Evolutionary conservation across 2,113 vertebrate genomes (phyloP), one percentile per base, ranked within the genome.

Genomic region (Cricetomys ansorgei): DNA sequence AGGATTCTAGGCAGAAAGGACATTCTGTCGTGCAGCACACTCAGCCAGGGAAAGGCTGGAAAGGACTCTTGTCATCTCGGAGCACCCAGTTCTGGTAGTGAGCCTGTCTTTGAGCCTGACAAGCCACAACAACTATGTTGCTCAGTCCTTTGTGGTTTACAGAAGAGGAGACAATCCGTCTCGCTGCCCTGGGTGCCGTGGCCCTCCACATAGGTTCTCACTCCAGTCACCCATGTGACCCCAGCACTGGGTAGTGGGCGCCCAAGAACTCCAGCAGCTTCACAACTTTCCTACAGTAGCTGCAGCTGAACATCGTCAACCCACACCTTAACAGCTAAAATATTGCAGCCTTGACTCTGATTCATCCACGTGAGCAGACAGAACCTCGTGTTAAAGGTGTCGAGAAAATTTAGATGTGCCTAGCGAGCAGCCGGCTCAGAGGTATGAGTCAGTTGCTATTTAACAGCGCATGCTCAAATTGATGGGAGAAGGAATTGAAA

Each of bases 401-500:
- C 40, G 29, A 4, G 10, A 59, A 91, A 89, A 73, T 90, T 65
- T 50, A 88, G 81, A 94, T 43, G 76, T 75, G 25, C n/a, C 40
- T 79, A 65, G 25, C 37, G 50, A 80, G 70, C 62, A 88, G 53
- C 70, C 57, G 91, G 31, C 16, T 59, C 89, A 27, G 50, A 85
- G 93, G n/a, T 93, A 21, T 50, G 10, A 23, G 50, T 80, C 27
- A 43, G 4, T 75, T 89, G 23, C 90, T 85, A 27, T 93, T 84
- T 91, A 93, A 89, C 64, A 48, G 90, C 73, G 48, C 86, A 34
- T 79, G 13, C 62, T 90, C 62, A 91, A 92, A 40, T 45, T 45
- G 73, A 73, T 77, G 55, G 83, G 67, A 75, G 19, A 89, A 83
- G 50, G 37, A 89, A 95, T 92, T 72, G 53, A 62, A 93, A 92